Evolutionary conservation across 2,888 invertebrate species (phyloP), one percentile per base, ranked within the genome.

Genomic region (Oxycera nigricornis): DNA sequence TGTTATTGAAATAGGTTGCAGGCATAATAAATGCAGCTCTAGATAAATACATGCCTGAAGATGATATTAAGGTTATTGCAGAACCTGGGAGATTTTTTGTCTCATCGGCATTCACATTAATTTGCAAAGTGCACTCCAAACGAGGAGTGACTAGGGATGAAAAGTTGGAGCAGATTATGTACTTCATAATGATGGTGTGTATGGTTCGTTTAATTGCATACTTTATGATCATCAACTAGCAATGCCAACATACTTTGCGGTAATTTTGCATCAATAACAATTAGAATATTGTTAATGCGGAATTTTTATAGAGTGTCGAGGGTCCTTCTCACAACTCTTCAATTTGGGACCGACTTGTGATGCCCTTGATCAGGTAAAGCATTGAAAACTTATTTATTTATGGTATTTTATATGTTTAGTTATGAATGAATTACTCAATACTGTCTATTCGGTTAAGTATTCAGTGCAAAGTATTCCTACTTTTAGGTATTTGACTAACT

Each of bases 141-240:
- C 89, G 94, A 57, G 85, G 85, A 67, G 76, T 82, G 2, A 79
- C 82, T 11, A 78, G 77, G 17, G 75, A 77, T 2, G 83, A 83
- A 0, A 81, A 83, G 74, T 46, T 72, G 70, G 57, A 57, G 35
- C 82, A 84, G 1, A 86, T 89, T 83, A 98, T 98, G 97, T 98
- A 98, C 86, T 99, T 97, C 88, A 93, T 99, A 82, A 98, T 86
- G 99, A 99, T 86, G 98, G 99, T 4, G 96, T 99, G 75, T 99
- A 99, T 86, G 98, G 98, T 75, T 97, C 97, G 74, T 99, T 99
- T 89, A 99, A 98, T 88, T 97, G 96, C 87, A 89, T 97, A 80
- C 88, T 99, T 39, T 98, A 95, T 81, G 98, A 99, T 86, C 97
- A 98, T 85, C 94, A 94, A 80, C 88, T 89, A 50, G 93, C 95